Evolutionary conservation across 1,140 invertebrate species (phyloP).

Genomic region (Aphelenchoides avenae): DNA sequence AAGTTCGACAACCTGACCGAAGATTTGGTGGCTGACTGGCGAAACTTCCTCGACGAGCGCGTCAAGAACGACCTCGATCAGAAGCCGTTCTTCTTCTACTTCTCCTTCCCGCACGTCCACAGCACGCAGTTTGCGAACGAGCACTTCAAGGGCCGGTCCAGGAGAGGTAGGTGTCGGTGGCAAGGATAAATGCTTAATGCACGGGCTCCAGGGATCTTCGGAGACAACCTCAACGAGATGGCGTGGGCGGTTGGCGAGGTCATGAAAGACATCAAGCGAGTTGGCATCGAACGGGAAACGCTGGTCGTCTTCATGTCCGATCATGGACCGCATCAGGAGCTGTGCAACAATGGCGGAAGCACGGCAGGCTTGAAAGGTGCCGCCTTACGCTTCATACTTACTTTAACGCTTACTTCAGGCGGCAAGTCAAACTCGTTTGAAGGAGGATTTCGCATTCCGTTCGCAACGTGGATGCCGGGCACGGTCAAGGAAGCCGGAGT

Average conservation of each 20-base stretch:
- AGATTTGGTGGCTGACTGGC: constrained; percentile 56
- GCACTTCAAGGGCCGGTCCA: constrained; percentile 42
- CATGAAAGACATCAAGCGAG: constrained; percentile 34
- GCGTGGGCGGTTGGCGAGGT: constrained; percentile 59
- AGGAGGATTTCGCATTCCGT: constrained; percentile 50
- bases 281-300: constrained; percentile 23
- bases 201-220: constrained; percentile 27
- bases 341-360: constrained; percentile 56
- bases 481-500: constrained; percentile 43
- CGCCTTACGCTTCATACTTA: no score
- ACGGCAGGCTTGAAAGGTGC: constrained; percentile 55
- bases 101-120: constrained; percentile 59
- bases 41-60: constrained; percentile 43
- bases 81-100: constrained; percentile 59
- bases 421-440: constrained; percentile 53
- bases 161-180: constrained; percentile 25
- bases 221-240: constrained; percentile 55
- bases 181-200: no score
- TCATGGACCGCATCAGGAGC: constrained; percentile 57
- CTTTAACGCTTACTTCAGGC: constrained; percentile 35
- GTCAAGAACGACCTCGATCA: constrained; percentile 2
- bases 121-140: constrained; percentile 53
- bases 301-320: constrained; percentile 56
- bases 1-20: constrained; percentile 52
- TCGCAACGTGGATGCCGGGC: constrained; percentile 51